These are phyloP conservation scores for Mystacides longicornis DNA, from an alignment of 2,888 invertebrate genomes.

Conservation along the genomic window DNA sequence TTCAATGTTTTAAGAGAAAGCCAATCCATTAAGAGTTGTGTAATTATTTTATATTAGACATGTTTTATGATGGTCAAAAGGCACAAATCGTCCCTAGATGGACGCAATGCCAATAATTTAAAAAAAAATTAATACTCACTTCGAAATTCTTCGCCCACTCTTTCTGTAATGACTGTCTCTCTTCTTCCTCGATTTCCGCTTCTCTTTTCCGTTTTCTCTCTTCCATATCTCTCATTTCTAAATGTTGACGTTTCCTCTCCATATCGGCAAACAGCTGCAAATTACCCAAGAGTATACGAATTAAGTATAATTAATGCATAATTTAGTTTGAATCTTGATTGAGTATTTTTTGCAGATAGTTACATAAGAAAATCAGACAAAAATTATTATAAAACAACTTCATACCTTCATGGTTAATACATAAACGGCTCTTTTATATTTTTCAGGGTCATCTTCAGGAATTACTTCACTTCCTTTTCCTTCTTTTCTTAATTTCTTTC, in stretches of 20 bases:
- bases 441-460: conserved; percentile 79
- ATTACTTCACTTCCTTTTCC: conserved; percentile 66
- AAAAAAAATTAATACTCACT: conserved; percentile 42
- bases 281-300: no score
- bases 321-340: no score
- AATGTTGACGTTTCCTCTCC: conserved; percentile 82
- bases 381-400: not conserved
- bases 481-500: conserved; percentile 89
- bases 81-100: no score
- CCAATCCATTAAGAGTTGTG: no score
- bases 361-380: not conserved
- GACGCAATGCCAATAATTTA: no score
- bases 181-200: conserved; percentile 87
- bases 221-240: conserved; percentile 85
- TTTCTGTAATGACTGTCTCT: conserved; percentile 79
- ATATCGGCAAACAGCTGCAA: conserved; percentile 77
- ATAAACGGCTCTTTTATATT: conserved; percentile 88
- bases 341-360: not conserved
- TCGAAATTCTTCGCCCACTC: conserved; percentile 99
- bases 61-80: no score
- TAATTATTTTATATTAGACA: no score
- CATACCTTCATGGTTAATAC: conserved; percentile 96
- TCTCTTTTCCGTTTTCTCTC: conserved; percentile 91
- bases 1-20: no score
- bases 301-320: not conserved